Evolutionary conservation across 2,888 invertebrate genomes (phyloP), one percentile per base, ranked within the genome.

Genomic region (Biston stratarius): DNA sequence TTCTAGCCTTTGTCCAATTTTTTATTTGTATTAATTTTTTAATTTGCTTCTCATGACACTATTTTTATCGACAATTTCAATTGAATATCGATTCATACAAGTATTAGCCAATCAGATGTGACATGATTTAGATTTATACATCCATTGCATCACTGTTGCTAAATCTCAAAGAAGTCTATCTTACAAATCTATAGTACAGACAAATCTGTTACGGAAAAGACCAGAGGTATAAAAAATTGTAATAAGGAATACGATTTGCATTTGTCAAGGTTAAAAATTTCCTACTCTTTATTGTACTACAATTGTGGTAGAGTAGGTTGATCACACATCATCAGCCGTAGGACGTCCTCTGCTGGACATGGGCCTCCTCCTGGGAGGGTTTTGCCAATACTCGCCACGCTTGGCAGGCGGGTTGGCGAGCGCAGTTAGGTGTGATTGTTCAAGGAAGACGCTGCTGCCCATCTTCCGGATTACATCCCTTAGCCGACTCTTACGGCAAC

Each of bases 231-330:
- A 51, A 51, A 51, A 24, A 1, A 51, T 12, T 12, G 34, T 12
- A 12, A 33, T 51, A 47, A 47, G 47, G 51, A 51, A 51, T 51
- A n/a, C 12, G 51, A 51, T 51, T 51, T 51, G 12, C 33, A 33
- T 51, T 0, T 33, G 10, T 33, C 15, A 47, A 47, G 47, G 51
- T 51, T 11, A 24, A 34, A 49, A 2, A 12, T 33, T 34, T 49
- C 11, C 12, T 33, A 12, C 24, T 24, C 24, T 24, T 24, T 34
- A 51, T 12, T 34, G 33, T 0, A 12, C 12, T 12, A 51, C 34
- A 34, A 51, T 34, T 33, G 34, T 51, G 44, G 12, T 44, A 44
- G 6, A n/a, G n/a, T 5, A n/a, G n/a, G 12, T 12, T 42, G 6
- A n/a, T n/a, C n/a, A n/a, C n/a, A n/a, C n/a, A n/a, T n/a, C n/a